phyloP scores from a whole-genome alignment of 2,113 vertebrate species.

The Cyanoderma ruficeps region DNA sequence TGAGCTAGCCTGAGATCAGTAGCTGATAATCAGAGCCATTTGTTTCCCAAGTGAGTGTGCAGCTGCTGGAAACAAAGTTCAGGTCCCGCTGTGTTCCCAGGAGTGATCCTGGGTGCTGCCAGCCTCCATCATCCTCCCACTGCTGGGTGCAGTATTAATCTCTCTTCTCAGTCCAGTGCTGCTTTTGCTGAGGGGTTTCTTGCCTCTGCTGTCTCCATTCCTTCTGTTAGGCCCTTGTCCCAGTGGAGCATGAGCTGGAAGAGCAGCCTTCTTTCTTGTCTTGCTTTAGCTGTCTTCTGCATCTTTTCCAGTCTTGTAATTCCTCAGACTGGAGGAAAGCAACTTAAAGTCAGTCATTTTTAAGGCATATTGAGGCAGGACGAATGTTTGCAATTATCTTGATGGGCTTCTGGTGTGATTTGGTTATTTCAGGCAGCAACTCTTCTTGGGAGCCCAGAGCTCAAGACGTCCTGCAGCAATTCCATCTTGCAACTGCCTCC shows the following conservation, averaged over 20 bases:
- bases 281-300: background rate
- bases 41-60: background rate
- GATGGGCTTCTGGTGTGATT: background rate
- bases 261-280: background rate
- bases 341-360: background rate
- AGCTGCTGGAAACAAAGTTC: background rate
- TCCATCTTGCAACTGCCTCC: rapidly evolving
- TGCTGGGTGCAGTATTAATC: background rate
- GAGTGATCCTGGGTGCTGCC: background rate
- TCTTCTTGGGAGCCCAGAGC: background rate
- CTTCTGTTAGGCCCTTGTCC: background rate
- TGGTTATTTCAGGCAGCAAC: background rate
- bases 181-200: background rate
- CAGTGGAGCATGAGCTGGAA: background rate
- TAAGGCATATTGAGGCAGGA: background rate
- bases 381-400: background rate
- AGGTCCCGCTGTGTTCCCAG: background rate
- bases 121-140: background rate
- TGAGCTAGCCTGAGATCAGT: background rate
- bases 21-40: background rate
- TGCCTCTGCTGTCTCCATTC: background rate
- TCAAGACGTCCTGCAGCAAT: background rate
- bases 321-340: background rate
- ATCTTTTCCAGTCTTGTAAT: background rate
- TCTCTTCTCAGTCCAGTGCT: background rate